Evolutionary conservation across 1,140 invertebrate species (phyloP).

Genomic region (Idris sp.): DNA sequence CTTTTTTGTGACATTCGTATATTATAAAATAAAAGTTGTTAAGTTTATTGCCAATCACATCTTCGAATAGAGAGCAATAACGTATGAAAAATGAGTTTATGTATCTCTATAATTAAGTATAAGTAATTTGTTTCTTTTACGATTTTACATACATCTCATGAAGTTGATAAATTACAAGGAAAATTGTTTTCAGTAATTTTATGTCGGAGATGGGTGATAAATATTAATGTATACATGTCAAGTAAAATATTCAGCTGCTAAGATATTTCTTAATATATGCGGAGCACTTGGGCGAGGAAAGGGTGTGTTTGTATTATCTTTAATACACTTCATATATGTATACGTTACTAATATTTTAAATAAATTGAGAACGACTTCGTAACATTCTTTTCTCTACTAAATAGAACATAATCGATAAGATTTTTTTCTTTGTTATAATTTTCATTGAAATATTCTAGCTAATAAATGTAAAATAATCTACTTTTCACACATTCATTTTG

Average conservation of each 20-base stretch:
- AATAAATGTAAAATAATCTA: too few relatives aligned
- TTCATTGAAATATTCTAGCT: too few relatives aligned
- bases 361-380: constrained; percentile 15
- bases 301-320: constrained; percentile 37
- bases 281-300: constrained; percentile 18
- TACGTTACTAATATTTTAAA: constrained; percentile 24
- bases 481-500: too few relatives aligned
- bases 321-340: constrained; percentile 19
- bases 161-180: too few relatives aligned
- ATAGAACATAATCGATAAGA: constrained; percentile 18
- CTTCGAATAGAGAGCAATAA: too few relatives aligned
- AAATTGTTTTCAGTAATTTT: too few relatives aligned
- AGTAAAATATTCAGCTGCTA: constrained; percentile 12
- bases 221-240: constrained; percentile 8
- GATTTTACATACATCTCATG: too few relatives aligned
- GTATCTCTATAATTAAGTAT: too few relatives aligned
- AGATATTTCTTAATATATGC: constrained; percentile 22
- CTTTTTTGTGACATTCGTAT: constrained; percentile 12
- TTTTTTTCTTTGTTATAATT: neutral
- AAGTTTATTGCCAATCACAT: too few relatives aligned
- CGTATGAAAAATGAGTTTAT: too few relatives aligned
- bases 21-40: constrained; percentile 9
- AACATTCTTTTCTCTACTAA: constrained; percentile 28
- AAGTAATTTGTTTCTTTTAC: too few relatives aligned
- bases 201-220: constrained; percentile 12